Evolutionary conservation across 2,888 invertebrate species (phyloP), one percentile per base, ranked within the genome.

Genomic region (Fissipunctia ypsillon): DNA sequence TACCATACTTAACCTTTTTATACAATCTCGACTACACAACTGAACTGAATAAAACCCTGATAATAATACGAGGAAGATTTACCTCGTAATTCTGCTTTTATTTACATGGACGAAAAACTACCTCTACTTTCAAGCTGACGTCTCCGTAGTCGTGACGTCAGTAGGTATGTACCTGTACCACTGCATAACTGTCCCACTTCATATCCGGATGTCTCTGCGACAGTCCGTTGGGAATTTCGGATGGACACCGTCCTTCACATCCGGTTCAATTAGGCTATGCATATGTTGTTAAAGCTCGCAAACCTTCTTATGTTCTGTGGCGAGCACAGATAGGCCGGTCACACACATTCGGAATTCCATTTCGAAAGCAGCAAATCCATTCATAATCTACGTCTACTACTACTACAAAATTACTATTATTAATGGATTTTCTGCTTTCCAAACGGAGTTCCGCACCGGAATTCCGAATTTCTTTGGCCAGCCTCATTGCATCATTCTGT

Each of bases 201-300:
- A 60, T 43, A 38, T n/a, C 45, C 45, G 45, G 16, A 60, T 48
- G 52, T 67, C 9, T 38, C 45, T 31, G 59, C 45, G 52, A 54
- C 52, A 16, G 25, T 48, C n/a, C 59, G 10, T 16, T 48, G 68
- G 67, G 52, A 76, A 31, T 31, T 28, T 38, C 16, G 19, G 0
- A 9, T 56, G 38, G 57, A 69, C 28, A 38, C 69, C 38, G 25
- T 48, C 1, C 28, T 31, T 16, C 38, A 41, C 6, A 12, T 50
- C 12, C 50, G n/a, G 5, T 50, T 50, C 12, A 50, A 50, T 12
- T n/a, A 50, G n/a, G n/a, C 50, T 10, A n/a, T 50, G 50, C 50
- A 50, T 22, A 10, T 48, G n/a, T n/a, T n/a, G n/a, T 10, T 48
- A 48, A 22, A 48, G 6, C 22, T 9, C 22, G 1, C 50, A 52